Evolutionary conservation across 1,140 invertebrate species (phyloP), one percentile per base, ranked within the genome.

Genomic region (Formica exsecta): DNA sequence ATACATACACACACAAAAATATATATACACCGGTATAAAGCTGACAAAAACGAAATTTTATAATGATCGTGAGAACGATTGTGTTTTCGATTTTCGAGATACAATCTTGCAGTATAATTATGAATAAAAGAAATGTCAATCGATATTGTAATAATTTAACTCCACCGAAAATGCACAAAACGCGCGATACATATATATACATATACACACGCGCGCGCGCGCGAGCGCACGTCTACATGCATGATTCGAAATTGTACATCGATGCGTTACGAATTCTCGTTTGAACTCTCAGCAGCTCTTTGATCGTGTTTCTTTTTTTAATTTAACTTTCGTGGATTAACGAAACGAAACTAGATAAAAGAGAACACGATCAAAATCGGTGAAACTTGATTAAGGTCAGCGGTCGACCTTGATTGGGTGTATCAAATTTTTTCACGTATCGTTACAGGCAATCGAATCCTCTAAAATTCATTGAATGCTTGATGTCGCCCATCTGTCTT

Each of bases 201-300:
- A 5, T 29, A 41, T 16, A 80, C 32, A 79, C n/a, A 19, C 51
- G 22, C 25, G 44, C 38, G 8, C n/a, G 48, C 32, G 54, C 48
- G 11, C 32, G n/a, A 9, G 38, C 29, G 11, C 36, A 85, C 51
- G 64, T 41, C 29, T 29, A 61, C 29, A 25, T 19, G 59, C 5
- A 22, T 66, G 11, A 64, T 29, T 16, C 38, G 48, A 41, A 54
- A 51, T 51, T 51, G 22, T 70, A 86, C 65, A 87, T 84, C 62
- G 71, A 83, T 88, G 62, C 80, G 73, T 71, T 87, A 86, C 81
- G 73, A 88, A 89, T 77, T 87, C 70, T 68, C 64, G 38, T 87
- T 85, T 86, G 8, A 73, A 38, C 48, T 57, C 32, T 79, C 54
- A 61, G 54, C 54, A 59, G 13, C 65, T 38, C 19, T 32, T 81